These are phyloP conservation scores for Diaphora mendica DNA, from an alignment of 2,888 invertebrate genomes.

Conservation along the genomic window DNA sequence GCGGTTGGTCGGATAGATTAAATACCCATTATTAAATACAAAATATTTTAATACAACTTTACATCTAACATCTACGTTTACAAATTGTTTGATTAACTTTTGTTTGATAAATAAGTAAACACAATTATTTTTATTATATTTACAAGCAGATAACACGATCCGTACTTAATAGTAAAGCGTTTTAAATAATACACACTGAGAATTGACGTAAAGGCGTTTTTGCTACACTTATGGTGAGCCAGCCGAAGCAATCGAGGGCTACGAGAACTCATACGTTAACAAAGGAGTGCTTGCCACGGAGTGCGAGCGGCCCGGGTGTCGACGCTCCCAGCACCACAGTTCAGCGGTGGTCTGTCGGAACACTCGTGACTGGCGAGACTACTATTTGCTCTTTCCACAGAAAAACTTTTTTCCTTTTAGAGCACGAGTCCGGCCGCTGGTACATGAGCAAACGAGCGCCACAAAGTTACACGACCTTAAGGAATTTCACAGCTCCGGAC, in stretches of 20 bases:
- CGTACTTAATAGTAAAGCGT: slow-evolving; percentile 83
- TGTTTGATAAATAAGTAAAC: slow-evolving; percentile 86
- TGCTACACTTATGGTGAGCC: slow-evolving; percentile 81
- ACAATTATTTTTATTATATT: slow-evolving; percentile 80
- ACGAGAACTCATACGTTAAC: slow-evolving; percentile 28
- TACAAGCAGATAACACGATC: slow-evolving; percentile 85
- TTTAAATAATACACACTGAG: slow-evolving; percentile 87
- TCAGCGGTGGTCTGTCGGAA: slow-evolving; percentile 81
- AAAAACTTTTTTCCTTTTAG: slow-evolving; percentile 84
- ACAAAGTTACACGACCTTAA: slow-evolving; percentile 83
- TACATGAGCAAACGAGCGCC: slow-evolving; percentile 83
- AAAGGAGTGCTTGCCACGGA: slow-evolving; percentile 29
- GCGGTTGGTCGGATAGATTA: slow-evolving; percentile 82
- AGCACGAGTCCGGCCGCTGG: slow-evolving; percentile 80
- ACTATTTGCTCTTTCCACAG: slow-evolving; percentile 82
- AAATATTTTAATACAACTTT: slow-evolving; percentile 85
- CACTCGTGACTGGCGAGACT: slow-evolving; percentile 81
- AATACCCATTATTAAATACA: slow-evolving; percentile 85
- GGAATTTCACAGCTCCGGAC: slow-evolving; percentile 85
- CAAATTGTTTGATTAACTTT: slow-evolving; percentile 79
- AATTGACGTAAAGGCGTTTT: slow-evolving; percentile 85
- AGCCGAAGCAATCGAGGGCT: slow-evolving; percentile 71
- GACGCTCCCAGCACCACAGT: slow-evolving; percentile 55
- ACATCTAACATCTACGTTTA: slow-evolving; percentile 85
- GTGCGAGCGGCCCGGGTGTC: slow-evolving; percentile 43